phyloP scores from a whole-genome alignment of 2,113 vertebrate genomes.

The Sturnira hondurensis region DNA sequence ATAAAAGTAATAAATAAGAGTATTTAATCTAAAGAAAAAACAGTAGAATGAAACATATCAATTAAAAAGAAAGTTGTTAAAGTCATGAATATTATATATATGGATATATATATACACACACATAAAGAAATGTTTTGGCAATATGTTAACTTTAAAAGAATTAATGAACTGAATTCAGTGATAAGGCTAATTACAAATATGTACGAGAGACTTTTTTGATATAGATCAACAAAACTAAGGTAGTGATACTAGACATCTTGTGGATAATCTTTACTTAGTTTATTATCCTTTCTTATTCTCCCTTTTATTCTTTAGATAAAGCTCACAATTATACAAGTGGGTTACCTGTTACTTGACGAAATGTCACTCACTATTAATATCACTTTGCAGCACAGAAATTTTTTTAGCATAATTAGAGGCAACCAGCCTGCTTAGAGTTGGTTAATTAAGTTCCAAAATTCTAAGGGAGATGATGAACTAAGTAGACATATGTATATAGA shows the following conservation, averaged over 20 bases:
- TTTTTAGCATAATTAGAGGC: slow-evolving; percentile 66
- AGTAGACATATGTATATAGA: slow-evolving; percentile 72
- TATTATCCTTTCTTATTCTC: slow-evolving; percentile 60
- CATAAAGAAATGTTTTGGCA: neutral
- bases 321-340: slow-evolving; percentile 3
- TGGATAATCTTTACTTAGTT: slow-evolving; percentile 73
- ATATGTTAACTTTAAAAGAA: neutral
- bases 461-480: slow-evolving; percentile 63
- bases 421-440: slow-evolving; percentile 61
- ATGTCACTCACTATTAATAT: slow-evolving; percentile 44
- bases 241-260: slow-evolving; percentile 45
- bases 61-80: neutral
- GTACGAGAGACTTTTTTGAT: neutral
- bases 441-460: slow-evolving; percentile 73
- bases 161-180: neutral
- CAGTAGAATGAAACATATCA: neutral
- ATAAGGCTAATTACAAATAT: neutral
- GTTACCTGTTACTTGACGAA: slow-evolving; percentile 51
- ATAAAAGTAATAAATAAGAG: neutral
- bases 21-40: neutral
- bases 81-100: neutral
- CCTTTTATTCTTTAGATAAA: neutral
- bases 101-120: neutral
- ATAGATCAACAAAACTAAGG: neutral
- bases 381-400: slow-evolving; percentile 48